These are phyloP conservation scores for Cirrhinus mrigala DNA, from an alignment of 2,797 vertebrate genomes.

Conservation along the genomic window DNA sequence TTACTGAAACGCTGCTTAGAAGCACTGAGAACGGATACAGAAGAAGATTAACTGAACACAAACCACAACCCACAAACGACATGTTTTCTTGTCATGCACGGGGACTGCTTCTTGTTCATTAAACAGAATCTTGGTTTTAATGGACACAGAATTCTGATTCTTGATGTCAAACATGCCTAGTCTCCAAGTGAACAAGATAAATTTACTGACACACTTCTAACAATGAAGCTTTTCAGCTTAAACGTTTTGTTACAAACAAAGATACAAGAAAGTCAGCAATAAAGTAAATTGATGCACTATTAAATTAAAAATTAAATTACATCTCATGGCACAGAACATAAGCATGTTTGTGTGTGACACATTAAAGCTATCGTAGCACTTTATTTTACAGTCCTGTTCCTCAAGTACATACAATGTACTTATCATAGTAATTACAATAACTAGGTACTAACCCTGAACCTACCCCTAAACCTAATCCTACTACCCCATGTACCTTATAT, in stretches of 20 bases:
- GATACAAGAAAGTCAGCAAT: background rate
- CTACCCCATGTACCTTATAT: too few relatives aligned
- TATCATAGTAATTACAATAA: too few relatives aligned
- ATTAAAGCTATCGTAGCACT: background rate
- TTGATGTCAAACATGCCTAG: background rate
- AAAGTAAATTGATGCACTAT: background rate
- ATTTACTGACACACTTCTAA: background rate
- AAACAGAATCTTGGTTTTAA: background rate
- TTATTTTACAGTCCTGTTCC: too few relatives aligned
- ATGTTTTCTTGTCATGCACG: background rate
- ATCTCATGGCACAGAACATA: background rate
- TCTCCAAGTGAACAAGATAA: background rate
- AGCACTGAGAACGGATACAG: background rate
- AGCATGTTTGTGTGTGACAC: background rate
- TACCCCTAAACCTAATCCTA: too few relatives aligned
- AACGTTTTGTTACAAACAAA: background rate
- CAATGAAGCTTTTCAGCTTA: too few relatives aligned
- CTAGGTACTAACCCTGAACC: too few relatives aligned
- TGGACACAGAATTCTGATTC: background rate
- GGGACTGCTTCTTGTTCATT: background rate
- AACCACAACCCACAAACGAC: background rate
- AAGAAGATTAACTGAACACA: background rate
- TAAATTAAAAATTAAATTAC: too few relatives aligned
- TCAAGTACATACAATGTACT: too few relatives aligned
- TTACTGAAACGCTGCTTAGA: background rate